Evolutionary conservation across 2,113 vertebrate genomes (phyloP).

Genomic region (Otocyon megalotis): DNA sequence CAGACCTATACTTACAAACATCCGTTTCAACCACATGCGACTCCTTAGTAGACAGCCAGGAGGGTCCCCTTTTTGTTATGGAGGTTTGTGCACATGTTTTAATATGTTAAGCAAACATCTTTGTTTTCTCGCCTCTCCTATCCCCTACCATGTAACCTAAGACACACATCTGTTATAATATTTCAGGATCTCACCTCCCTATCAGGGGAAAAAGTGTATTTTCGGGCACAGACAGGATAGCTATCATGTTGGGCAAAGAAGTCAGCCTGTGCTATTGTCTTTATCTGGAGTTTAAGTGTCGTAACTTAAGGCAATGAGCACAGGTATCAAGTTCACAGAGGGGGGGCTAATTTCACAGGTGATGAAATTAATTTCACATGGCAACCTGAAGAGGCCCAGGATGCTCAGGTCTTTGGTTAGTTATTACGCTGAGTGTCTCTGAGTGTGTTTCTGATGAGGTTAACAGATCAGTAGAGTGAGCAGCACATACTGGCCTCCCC

Average conservation of each 20-base stretch:
- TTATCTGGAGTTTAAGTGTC: accelerated
- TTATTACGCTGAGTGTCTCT: background rate
- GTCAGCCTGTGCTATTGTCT: accelerated
- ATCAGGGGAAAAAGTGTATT: accelerated
- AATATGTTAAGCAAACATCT: background rate
- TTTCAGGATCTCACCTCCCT: background rate
- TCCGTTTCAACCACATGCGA: too few species aligned
- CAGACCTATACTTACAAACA: too few species aligned
- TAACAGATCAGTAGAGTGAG: accelerated
- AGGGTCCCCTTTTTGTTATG: accelerated
- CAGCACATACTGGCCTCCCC: background rate
- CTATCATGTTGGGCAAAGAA: accelerated
- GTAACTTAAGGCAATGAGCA: accelerated
- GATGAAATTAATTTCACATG: too few species aligned
- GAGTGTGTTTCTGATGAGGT: background rate
- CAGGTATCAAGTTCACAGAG: accelerated
- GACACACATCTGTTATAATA: too few species aligned
- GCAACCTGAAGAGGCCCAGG: too few species aligned
- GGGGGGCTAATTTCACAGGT: background rate
- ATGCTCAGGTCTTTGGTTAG: background rate
- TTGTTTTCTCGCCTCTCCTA: background rate
- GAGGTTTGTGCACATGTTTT: accelerated
- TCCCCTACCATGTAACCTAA: background rate
- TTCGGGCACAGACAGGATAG: accelerated
- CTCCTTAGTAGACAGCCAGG: background rate